Conservation (phyloP, 1,140 invertebrate genomes). For the Monomorium pharaonis region DNA sequence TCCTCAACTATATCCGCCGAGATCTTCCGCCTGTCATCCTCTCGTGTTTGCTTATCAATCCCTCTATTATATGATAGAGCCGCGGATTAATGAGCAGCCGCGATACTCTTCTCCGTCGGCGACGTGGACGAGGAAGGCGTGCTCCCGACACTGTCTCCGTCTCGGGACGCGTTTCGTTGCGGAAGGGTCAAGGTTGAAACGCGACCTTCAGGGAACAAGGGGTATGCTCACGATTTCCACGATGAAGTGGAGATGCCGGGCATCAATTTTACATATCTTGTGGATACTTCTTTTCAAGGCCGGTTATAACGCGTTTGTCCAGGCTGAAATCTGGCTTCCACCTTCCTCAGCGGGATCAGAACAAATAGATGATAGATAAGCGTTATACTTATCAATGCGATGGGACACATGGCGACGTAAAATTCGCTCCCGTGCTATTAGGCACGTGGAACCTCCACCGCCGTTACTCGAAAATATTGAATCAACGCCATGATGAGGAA, state of each 20-base stretch:
- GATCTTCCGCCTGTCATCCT: not conserved
- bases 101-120: not conserved
- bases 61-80: not conserved
- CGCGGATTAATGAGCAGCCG: not conserved
- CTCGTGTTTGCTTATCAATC: not conserved
- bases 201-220: not conserved
- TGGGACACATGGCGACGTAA: not conserved
- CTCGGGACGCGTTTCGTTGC: not conserved
- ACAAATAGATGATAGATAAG: constrained; percentile 5
- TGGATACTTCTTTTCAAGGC: not conserved
- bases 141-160: too few relatives aligned
- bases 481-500: not conserved
- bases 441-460: not conserved
- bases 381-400: constrained; percentile 16
- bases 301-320: not conserved
- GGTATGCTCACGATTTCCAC: not conserved
- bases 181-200: not conserved
- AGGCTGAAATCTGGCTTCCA: constrained; percentile 4
- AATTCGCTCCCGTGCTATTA: not conserved
- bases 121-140: not conserved
- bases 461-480: not conserved
- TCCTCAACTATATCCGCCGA: not conserved
- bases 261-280: not conserved
- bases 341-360: not conserved
- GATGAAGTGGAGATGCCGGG: constrained; percentile 24